Base-by-base conservation (phyloP, 2,113 vertebrate species). In the Chitala chitala region DNA sequence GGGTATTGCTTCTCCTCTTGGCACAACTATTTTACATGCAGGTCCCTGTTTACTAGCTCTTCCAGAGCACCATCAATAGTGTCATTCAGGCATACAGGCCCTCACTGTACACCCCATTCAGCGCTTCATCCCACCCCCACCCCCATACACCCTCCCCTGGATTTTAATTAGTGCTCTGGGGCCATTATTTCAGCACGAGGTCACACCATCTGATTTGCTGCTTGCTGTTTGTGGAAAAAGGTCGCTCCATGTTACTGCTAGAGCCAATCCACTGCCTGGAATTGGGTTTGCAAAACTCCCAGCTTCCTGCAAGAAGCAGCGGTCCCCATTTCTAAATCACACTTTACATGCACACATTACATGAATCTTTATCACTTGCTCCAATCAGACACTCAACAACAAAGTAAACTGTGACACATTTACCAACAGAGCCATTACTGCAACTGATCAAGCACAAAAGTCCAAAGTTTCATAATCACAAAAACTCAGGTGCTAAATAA, bases 51-150 rank as follows among this genome's bases (percentile, higher is more conserved):
- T 56, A 63, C 72, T 69, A 44, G n/a, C 17, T 36, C 20, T 20
- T 20, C 48, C 48, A 51, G 48, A 15, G 48, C 48, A 51, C 12
- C 48, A 2, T 80, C 73, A 80, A 80, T 78, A 51, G 76, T 31
- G 36, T 33, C 63, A 51, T 51, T 51, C 64, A 73, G 75, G 58
- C 48, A 56, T 38, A 73, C 55, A 77, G 73, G 56, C 8, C 69
- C 44, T 31, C 46, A 26, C 46, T 71, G 59, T n/a, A 22, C 48
- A 29, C 5, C 53, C 2, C 10, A 70, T 51, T 20, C 22, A 2
- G 26, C 9, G 48, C 66, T 42, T 29, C 31, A 15, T 42, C 44
- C 42, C 48, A 22, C n/a, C 8, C 8, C 63, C 66, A 10, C 42
- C 12, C 66, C 24, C 24, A 1, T 4, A 5, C 10, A n/a, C 66